Conservation (phyloP, 2,797 vertebrate species). For the Enteromius anoplus region DNA sequence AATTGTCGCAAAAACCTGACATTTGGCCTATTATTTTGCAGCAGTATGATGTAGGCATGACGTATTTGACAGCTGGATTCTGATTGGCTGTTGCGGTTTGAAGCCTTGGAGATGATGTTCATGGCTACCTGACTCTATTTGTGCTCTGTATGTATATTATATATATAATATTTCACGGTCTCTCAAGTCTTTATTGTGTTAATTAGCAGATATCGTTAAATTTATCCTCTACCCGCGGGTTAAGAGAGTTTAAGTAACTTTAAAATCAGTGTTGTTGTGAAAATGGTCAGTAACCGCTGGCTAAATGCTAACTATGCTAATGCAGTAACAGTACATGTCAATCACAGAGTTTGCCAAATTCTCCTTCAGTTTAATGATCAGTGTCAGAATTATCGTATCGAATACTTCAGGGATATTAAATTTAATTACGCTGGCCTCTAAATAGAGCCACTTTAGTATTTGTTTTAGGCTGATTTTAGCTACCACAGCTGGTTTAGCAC, state of each 20-base stretch:
- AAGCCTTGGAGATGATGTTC: conserved; percentile 51
- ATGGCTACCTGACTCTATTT: conserved; percentile 55
- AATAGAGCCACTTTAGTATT: background rate
- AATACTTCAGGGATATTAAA: background rate
- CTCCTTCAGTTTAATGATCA: background rate
- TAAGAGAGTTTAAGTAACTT: conserved; percentile 27
- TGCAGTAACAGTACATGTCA: conserved; percentile 25
- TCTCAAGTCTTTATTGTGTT: background rate
- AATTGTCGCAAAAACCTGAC: conserved; percentile 16
- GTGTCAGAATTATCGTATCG: background rate
- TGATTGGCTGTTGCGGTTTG: conserved; percentile 54
- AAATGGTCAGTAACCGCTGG: conserved; percentile 22
- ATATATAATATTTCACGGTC: conserved; percentile 6
- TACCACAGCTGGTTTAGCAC: conserved; percentile 39
- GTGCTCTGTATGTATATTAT: conserved; percentile 44
- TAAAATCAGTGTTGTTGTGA: conserved; percentile 12
- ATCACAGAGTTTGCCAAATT: conserved; percentile 17
- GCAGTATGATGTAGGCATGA: conserved; percentile 36
- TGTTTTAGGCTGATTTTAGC: conserved; percentile 18
- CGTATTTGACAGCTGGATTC: conserved; percentile 63
- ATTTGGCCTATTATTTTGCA: conserved; percentile 2
- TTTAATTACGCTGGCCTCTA: background rate
- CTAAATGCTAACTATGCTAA: conserved; percentile 47
- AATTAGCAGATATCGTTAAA: background rate
- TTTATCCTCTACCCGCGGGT: background rate